Base-by-base conservation (phyloP, 2,888 invertebrate genomes). In the Campoplex nolae region DNA sequence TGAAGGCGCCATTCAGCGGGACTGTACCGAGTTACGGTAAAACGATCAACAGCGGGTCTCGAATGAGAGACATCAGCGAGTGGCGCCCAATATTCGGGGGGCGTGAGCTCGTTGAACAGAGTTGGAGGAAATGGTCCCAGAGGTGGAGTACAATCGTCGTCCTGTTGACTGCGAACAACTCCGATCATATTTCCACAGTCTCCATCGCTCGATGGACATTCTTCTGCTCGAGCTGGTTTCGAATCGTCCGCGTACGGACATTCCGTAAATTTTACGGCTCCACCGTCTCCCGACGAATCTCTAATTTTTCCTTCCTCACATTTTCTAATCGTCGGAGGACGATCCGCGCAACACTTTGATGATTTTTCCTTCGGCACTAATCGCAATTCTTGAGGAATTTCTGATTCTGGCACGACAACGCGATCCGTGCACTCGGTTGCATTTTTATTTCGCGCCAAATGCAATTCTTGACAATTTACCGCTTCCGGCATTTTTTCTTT, bases 11-110 rank as follows among this genome's bases (percentile, higher is more conserved):
- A 97, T 94, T 97, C 97, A 18, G 95, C 96, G 1, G 96, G 95
- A 80, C 97, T 97, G 92, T 96, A 97, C 89, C 97, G 95, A 28
- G 97, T 96, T 65, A 97, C 95, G 1, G 97, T 96, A 91, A 97
- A 97, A 90, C 96, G 97, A 93, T 97, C 97, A 13, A 97, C 97
- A 0, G 95, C 95, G 0, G 97, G 97, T 88, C 97, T 95, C 0
- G 97, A 97, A 3, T 97, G 97, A 0, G 97, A 97, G 91, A 97
- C 95, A 0, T 95, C 95, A 0, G 95, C 96, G 83, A 97, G 95
- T 0, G 97, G 96, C 35, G 97, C 96, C 97, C 97, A 97, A 93
- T 97, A 84, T 56, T 88, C 88, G 8, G 79, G 54, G 11, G 90
- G 86, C 58, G 82, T 78, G 8, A 82, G 45, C 71, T 68, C 62